phyloP scores from a whole-genome alignment of 2,888 invertebrate genomes.

The Balanococcus diminutus region DNA sequence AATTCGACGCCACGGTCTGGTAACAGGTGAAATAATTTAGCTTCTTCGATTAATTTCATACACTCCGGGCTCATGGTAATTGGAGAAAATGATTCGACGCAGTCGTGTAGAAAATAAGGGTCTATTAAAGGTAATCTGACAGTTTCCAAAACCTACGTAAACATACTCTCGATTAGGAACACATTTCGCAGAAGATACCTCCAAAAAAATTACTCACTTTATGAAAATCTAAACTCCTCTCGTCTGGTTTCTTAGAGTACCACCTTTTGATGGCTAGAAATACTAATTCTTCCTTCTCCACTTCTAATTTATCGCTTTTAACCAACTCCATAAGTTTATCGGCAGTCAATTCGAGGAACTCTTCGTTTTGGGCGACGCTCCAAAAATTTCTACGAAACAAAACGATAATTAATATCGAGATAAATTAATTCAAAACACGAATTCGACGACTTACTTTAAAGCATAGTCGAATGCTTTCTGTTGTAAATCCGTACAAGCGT shows the following conservation, averaged over 20 bases:
- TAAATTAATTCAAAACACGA: background rate
- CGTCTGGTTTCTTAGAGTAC: conserved; percentile 61
- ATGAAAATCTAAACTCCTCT: conserved; percentile 60
- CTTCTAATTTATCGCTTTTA: conserved; percentile 63
- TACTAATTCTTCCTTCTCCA: conserved; percentile 64
- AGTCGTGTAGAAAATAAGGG: conserved; percentile 64
- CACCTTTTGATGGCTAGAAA: conserved; percentile 64
- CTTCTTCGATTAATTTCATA: conserved; percentile 63
- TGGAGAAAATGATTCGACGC: conserved; percentile 62
- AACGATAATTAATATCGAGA: background rate
- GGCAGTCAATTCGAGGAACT: conserved; percentile 62
- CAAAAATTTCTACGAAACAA: conserved; percentile 60
- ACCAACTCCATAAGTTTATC: conserved; percentile 64
- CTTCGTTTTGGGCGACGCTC: conserved; percentile 61
- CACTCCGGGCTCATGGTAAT: conserved; percentile 62
- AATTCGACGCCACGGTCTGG: conserved; percentile 63
- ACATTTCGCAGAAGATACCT: background rate
- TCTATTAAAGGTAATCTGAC: conserved; percentile 63
- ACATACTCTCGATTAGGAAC: background rate
- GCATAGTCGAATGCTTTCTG: conserved; percentile 62
- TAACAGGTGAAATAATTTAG: conserved; percentile 63
- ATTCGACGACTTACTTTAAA: conserved; percentile 60
- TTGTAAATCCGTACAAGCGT: conserved; percentile 63
- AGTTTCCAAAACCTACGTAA: conserved; percentile 61
- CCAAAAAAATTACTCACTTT: conserved; percentile 59